phyloP scores from a whole-genome alignment of 53 echinoderm and acorn worm species.

The Glandiceps talaboti region DNA sequence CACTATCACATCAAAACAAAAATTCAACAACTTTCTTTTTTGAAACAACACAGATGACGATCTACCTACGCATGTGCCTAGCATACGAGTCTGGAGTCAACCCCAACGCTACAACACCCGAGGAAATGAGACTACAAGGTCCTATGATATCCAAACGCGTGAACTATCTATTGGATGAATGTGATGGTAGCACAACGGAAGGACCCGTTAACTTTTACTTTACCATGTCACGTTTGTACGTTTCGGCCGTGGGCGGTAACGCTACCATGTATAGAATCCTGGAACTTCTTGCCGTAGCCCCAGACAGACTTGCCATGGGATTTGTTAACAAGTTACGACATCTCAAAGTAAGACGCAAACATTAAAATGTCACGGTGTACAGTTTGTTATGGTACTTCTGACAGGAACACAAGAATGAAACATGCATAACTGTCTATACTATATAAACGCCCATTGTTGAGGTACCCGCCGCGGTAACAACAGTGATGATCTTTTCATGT shows the following conservation, averaged over 20 bases:
- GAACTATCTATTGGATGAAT: slow-evolving; percentile 17
- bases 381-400: too few relatives aligned
- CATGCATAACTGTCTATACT: too few relatives aligned
- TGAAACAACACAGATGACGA: slow-evolving; percentile 35
- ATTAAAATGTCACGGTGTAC: too few relatives aligned
- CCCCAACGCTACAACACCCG: slow-evolving; percentile 26
- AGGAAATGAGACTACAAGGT: slow-evolving; percentile 38
- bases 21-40: too few relatives aligned
- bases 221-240: slow-evolving; percentile 36
- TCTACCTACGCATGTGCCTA: slow-evolving; percentile 43
- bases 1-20: too few relatives aligned
- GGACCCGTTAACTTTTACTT: slow-evolving; percentile 33
- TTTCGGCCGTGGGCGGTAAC: slow-evolving; percentile 46
- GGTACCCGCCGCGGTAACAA: too few relatives aligned
- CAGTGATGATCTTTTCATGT: too few relatives aligned
- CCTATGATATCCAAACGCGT: slow-evolving; percentile 34
- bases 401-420: too few relatives aligned
- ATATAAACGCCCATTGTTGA: too few relatives aligned
- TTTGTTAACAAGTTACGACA: slow-evolving; percentile 43
- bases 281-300: slow-evolving; percentile 48
- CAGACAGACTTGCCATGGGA: slow-evolving; percentile 40
- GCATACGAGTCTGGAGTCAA: slow-evolving; percentile 43
- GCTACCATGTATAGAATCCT: slow-evolving; percentile 34
- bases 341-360: slow-evolving; percentile 68
- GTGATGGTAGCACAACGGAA: not conserved